Conservation (phyloP, 2,797 vertebrate genomes). For the Artibeus lituratus region DNA sequence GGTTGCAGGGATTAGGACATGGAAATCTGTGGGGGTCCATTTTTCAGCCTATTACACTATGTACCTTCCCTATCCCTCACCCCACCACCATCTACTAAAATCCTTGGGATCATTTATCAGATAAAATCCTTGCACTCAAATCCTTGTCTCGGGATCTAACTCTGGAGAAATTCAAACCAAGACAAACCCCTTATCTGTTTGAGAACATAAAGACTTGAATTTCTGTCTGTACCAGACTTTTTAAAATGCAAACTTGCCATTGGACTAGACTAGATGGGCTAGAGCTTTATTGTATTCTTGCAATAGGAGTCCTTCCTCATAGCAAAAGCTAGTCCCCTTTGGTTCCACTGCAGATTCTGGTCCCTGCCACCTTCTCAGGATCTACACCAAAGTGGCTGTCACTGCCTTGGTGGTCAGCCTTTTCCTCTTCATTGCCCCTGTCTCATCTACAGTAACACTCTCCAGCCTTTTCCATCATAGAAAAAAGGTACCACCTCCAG, state of each 20-base stretch:
- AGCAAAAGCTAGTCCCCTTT: not conserved
- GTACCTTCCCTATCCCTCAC: not conserved
- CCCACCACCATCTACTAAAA: not conserved
- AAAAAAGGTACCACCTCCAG: not conserved
- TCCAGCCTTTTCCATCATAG: not conserved
- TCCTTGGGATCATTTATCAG: not conserved
- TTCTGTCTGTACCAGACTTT: not conserved
- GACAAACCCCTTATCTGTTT: not conserved
- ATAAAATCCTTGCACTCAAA: not conserved
- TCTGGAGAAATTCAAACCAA: not conserved
- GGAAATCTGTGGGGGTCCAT: not conserved
- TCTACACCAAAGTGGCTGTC: not conserved
- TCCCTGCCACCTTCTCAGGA: not conserved
- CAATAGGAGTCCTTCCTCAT: not conserved
- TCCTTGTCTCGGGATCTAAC: not conserved
- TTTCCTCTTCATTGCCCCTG: not conserved
- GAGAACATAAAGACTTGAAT: not conserved
- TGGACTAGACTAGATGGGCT: not conserved
- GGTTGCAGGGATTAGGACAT: not conserved
- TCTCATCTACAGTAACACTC: not conserved
- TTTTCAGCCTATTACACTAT: not conserved
- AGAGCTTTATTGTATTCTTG: not conserved
- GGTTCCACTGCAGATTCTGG: too few species aligned
- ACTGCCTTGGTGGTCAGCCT: rapidly evolving
- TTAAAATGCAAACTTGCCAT: not conserved